Evolutionary conservation across 2,888 invertebrate species (phyloP).

Genomic region (Buathra laborator): DNA sequence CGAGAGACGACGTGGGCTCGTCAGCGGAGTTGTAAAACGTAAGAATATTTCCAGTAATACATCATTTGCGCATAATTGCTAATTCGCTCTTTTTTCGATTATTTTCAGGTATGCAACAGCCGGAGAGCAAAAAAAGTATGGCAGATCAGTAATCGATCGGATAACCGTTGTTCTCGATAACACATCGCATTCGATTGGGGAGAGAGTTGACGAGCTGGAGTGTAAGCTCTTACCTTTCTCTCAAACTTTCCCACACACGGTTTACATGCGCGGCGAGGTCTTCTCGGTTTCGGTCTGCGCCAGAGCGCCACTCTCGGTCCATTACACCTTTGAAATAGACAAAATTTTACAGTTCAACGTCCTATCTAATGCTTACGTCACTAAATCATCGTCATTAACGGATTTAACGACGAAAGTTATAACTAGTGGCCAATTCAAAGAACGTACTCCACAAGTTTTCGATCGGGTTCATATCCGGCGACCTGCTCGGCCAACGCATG

Average conservation of each 20-base stretch:
- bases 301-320: too few species aligned
- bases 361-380: not conserved
- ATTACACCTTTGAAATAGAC: too few species aligned
- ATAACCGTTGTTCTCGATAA: conserved; percentile 24
- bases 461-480: conserved; percentile 56
- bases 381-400: not conserved
- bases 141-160: not conserved
- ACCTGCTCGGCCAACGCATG: conserved; percentile 67
- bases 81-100: too few species aligned
- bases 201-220: conserved; percentile 14
- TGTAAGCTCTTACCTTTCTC: not conserved
- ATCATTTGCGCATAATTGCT: too few species aligned
- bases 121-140: too few species aligned
- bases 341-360: not conserved
- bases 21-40: too few species aligned
- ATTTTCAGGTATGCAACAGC: too few species aligned
- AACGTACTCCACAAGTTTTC: too few species aligned
- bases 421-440: too few species aligned
- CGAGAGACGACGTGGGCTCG: too few species aligned
- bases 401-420: not conserved
- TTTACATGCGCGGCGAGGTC: not conserved
- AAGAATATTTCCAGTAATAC: not conserved
- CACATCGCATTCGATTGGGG: conserved; percentile 27
- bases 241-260: not conserved
- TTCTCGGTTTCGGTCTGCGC: too few species aligned